phyloP scores from a whole-genome alignment of 2,113 vertebrate species.

The Planiliza haematocheilus region DNA sequence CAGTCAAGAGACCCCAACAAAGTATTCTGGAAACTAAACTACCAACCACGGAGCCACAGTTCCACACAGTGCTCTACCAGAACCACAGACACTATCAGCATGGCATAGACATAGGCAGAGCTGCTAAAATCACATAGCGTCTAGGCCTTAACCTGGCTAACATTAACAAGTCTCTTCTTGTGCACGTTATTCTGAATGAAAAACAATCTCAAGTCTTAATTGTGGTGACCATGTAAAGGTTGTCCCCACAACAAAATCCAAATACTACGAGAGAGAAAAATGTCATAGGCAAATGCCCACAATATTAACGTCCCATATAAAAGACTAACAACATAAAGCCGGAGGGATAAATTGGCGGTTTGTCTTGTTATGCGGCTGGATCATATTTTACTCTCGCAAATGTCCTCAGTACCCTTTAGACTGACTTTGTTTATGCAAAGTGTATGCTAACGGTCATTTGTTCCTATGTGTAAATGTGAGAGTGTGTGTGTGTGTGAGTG shows the following conservation, averaged over 20 bases:
- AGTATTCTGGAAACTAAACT: too few species aligned
- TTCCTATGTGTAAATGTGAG: conserved; percentile 1
- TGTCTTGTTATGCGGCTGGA: conserved; percentile 19
- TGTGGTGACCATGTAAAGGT: too few species aligned
- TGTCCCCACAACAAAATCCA: neutral
- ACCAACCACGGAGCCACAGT: too few species aligned
- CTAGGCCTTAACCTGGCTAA: too few species aligned
- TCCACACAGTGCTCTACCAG: too few species aligned
- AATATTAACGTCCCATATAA: conserved; percentile 2
- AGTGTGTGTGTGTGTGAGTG: conserved; percentile 17
- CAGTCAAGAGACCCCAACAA: too few species aligned
- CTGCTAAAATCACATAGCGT: too few species aligned
- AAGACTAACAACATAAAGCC: conserved; percentile 33
- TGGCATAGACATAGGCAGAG: too few species aligned
- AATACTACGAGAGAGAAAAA: neutral
- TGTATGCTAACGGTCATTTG: conserved; percentile 48
- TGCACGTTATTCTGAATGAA: too few species aligned
- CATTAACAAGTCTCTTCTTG: too few species aligned
- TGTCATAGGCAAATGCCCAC: neutral
- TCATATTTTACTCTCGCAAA: conserved; percentile 51
- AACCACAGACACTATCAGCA: too few species aligned
- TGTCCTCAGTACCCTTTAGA: conserved; percentile 32
- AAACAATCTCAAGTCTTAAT: too few species aligned
- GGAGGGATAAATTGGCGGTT: conserved; percentile 28
- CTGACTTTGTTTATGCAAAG: conserved; percentile 60